Percentiles rank a stretch among this genome's conserved stretches.
phyloP scores from a whole-genome alignment of 2,797 vertebrate species.

The Margarornis squamiger region DNA sequence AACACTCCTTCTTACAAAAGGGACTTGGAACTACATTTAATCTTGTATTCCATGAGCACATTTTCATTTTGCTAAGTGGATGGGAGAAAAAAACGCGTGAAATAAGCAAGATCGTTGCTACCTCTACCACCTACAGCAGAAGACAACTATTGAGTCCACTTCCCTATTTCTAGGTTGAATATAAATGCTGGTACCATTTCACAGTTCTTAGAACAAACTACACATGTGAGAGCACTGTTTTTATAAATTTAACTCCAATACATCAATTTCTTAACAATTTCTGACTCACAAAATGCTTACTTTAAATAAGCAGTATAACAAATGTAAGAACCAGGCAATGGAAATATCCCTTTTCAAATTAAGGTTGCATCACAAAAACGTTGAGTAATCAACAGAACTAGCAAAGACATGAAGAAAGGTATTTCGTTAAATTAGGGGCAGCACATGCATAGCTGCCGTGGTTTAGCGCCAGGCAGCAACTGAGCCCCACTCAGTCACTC shows the following conservation, averaged over 20 bases:
- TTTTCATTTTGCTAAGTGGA: not conserved
- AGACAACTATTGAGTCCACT: not conserved
- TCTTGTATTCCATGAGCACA: not conserved
- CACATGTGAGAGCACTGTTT: not conserved
- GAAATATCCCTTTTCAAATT: not conserved
- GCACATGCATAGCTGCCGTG: fast-evolving
- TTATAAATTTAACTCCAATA: not conserved
- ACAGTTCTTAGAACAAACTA: not conserved
- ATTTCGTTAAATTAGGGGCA: not conserved
- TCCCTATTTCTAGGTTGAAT: not conserved
- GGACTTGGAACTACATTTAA: not conserved
- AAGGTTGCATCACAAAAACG: not conserved
- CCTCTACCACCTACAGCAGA: not conserved
- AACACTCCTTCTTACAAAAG: not conserved
- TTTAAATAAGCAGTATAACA: not conserved
- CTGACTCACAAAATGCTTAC: not conserved
- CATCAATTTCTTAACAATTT: fast-evolving
- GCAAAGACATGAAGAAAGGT: not conserved
- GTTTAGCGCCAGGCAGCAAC: not conserved
- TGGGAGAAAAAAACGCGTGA: not conserved
- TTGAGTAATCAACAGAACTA: not conserved
- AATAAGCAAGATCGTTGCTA: not conserved
- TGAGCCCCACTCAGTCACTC: not conserved
- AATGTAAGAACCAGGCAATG: not conserved
- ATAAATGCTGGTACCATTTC: not conserved